Conservation (phyloP, 2,797 vertebrate genomes). For the Xiphorhynchus erythropygius region DNA sequence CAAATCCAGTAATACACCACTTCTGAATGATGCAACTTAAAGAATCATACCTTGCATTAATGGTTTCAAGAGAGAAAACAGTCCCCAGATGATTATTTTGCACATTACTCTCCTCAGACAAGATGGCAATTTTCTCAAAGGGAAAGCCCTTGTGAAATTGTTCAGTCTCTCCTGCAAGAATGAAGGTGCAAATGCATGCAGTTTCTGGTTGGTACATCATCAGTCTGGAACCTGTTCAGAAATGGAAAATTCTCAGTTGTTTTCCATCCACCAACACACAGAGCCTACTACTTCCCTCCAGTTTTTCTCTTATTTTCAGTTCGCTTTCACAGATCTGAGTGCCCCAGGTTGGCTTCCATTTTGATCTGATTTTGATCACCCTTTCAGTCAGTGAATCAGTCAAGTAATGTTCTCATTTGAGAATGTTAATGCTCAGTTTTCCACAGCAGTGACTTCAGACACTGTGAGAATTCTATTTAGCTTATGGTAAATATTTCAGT, state of each 20-base stretch:
- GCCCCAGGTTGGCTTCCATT: neutral
- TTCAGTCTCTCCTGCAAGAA: neutral
- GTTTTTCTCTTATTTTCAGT: neutral
- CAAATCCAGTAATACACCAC: neutral
- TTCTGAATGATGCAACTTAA: neutral
- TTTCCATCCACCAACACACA: neutral
- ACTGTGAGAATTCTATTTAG: constrained; percentile 64
- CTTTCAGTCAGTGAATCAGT: constrained; percentile 38
- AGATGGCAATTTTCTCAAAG: fast-evolving
- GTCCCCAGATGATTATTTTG: neutral
- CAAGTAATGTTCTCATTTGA: constrained; percentile 40
- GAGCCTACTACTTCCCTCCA: neutral
- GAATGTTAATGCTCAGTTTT: constrained; percentile 63
- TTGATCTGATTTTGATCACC: constrained; percentile 46
- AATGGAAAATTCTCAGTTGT: neutral
- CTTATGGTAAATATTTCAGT: constrained; percentile 68
- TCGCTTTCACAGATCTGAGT: neutral
- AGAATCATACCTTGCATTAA: neutral
- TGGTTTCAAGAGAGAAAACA: neutral
- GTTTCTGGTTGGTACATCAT: neutral
- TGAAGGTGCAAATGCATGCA: fast-evolving
- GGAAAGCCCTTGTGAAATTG: neutral
- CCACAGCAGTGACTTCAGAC: constrained; percentile 29
- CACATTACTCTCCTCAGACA: neutral
- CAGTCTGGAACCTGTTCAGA: neutral